Conservation (phyloP, 2,888 invertebrate species). For the Sympetrum striolatum region DNA sequence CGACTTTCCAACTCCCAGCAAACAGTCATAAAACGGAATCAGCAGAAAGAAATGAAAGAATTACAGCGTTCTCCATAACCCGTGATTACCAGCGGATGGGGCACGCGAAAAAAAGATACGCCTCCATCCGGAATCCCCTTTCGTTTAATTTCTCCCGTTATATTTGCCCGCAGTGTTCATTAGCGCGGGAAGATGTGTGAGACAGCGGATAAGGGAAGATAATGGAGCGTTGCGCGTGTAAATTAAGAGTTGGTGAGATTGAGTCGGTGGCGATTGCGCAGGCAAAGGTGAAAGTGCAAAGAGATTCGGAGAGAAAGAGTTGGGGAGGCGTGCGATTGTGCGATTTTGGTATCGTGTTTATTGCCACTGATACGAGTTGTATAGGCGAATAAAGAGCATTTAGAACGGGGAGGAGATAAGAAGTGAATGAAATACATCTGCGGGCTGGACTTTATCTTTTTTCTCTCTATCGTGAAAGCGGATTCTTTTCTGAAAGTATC, state of each 20-base stretch:
- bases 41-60: not conserved
- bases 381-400: too few relatives aligned
- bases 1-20: too few relatives aligned
- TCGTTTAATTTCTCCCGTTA: not conserved
- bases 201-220: not conserved
- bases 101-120: not conserved
- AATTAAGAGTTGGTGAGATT: not conserved
- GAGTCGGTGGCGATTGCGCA: not conserved
- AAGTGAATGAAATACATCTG: not conserved
- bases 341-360: not conserved
- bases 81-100: not conserved
- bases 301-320: not conserved
- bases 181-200: not conserved
- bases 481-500: not conserved
- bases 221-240: not conserved
- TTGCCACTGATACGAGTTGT: not conserved
- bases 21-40: not conserved
- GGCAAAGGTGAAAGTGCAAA: not conserved
- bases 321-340: not conserved
- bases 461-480: not conserved
- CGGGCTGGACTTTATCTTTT: not conserved
- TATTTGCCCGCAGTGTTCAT: not conserved
- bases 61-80: not conserved
- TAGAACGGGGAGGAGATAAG: not conserved
- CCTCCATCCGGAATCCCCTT: not conserved